Percentiles rank a stretch among this genome's conserved stretches.
phyloP scores from a whole-genome alignment of 2,888 invertebrate genomes.

The Orthosia gracilis region DNA sequence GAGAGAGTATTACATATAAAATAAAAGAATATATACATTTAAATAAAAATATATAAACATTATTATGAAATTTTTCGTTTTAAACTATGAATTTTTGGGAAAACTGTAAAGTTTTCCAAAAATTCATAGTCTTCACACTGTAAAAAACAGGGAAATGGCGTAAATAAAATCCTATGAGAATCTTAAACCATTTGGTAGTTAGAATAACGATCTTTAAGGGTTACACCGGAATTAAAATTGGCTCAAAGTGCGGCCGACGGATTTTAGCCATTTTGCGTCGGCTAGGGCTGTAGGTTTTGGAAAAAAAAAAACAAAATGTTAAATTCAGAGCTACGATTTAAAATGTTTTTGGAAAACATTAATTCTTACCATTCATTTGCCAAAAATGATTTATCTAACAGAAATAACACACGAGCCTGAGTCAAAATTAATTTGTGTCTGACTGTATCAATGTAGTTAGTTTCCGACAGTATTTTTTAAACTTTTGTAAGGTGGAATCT shows the following conservation, averaged over 20 bases:
- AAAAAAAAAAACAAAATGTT: neutral
- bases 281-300: neutral
- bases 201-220: neutral
- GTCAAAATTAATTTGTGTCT: constrained; percentile 3
- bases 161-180: neutral
- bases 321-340: neutral
- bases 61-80: too few relatives aligned
- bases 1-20: too few relatives aligned
- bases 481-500: neutral
- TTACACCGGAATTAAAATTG: constrained; percentile 8
- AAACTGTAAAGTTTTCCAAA: neutral
- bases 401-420: neutral
- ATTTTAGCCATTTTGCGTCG: too few relatives aligned
- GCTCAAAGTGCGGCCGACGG: constrained; percentile 25
- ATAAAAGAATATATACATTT: too few relatives aligned
- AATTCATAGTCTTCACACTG: neutral
- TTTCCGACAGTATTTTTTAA: neutral
- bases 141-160: neutral
- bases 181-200: neutral
- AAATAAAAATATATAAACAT: too few relatives aligned
- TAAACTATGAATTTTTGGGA: too few relatives aligned
- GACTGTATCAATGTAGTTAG: neutral
- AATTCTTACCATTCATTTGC: too few relatives aligned
- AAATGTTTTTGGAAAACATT: too few relatives aligned
- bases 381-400: neutral